Conservation (phyloP, 2,888 invertebrate species). For the Eucera pruinosa region DNA sequence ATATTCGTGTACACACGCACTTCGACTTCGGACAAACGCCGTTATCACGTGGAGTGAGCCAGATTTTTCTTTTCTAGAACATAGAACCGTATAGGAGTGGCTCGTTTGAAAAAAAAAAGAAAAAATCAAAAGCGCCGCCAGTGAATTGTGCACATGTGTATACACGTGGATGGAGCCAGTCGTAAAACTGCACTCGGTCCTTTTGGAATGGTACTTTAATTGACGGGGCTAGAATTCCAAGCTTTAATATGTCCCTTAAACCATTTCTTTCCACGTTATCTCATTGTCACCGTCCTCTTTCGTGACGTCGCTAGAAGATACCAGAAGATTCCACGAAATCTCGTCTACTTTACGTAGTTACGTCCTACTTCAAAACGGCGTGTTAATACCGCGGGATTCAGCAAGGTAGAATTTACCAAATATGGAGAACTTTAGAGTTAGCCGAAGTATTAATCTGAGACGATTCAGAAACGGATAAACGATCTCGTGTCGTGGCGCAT, state of each 20-base stretch:
- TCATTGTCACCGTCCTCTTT: neutral
- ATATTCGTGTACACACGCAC: slow-evolving; percentile 17
- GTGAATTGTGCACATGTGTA: neutral
- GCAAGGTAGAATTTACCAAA: too few species aligned
- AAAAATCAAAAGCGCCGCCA: slow-evolving; percentile 40
- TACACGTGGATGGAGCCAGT: neutral
- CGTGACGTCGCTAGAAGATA: neutral
- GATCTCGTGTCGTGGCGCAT: slow-evolving; percentile 10
- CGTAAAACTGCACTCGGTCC: slow-evolving; percentile 25
- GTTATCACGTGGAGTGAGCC: slow-evolving; percentile 18
- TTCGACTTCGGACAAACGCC: slow-evolving; percentile 23
- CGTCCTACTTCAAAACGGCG: too few species aligned
- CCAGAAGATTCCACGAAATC: neutral
- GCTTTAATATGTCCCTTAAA: neutral
- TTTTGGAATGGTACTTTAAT: neutral
- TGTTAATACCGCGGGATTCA: too few species aligned
- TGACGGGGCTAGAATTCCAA: neutral
- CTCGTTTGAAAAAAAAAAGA: neutral
- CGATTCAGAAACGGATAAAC: slow-evolving; percentile 7
- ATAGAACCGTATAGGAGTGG: neutral
- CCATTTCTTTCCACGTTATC: neutral
- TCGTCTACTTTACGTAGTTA: too few species aligned
- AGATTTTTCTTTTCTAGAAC: neutral
- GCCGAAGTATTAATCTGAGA: neutral
- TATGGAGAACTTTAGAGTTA: neutral